phyloP scores from a whole-genome alignment of 2,888 invertebrate species.

The Dexiosoma caninum region DNA sequence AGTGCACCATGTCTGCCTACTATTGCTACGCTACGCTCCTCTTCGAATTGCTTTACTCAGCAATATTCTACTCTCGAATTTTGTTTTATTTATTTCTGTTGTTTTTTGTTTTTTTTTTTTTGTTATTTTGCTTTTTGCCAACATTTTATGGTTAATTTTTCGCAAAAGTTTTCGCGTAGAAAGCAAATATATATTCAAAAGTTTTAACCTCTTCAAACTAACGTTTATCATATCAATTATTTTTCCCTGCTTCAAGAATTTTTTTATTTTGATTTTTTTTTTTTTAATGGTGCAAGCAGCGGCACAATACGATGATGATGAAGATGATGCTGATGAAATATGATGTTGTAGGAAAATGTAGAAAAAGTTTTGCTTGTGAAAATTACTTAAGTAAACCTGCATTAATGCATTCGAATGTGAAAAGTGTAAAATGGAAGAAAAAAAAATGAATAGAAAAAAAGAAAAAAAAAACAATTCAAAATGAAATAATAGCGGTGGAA shows the following conservation, averaged over 20 bases:
- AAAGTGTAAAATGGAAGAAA: slow-evolving; percentile 1
- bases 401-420: slow-evolving; percentile 46
- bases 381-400: slow-evolving; percentile 60
- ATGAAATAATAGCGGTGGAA: slow-evolving; percentile 1
- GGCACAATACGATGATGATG: not conserved
- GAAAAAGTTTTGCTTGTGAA: slow-evolving; percentile 39
- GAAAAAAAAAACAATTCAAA: not conserved
- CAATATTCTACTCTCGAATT: too few relatives aligned
- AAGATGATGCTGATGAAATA: not conserved
- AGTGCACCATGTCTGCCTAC: too few relatives aligned
- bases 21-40: too few relatives aligned
- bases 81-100: too few relatives aligned
- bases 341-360: slow-evolving; percentile 9
- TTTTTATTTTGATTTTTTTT: not conserved
- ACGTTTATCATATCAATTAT: slow-evolving; percentile 59
- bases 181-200: slow-evolving; percentile 52
- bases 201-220: slow-evolving; percentile 56
- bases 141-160: slow-evolving; percentile 41
- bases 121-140: not conserved
- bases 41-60: not conserved
- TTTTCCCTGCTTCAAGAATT: slow-evolving; percentile 21
- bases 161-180: slow-evolving; percentile 32
- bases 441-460: not conserved
- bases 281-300: not conserved
- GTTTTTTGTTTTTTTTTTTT: not conserved